Evolutionary conservation across 53 echinoderm and acorn worm genomes (phyloP).

Genomic region (Holothuria scabra): DNA sequence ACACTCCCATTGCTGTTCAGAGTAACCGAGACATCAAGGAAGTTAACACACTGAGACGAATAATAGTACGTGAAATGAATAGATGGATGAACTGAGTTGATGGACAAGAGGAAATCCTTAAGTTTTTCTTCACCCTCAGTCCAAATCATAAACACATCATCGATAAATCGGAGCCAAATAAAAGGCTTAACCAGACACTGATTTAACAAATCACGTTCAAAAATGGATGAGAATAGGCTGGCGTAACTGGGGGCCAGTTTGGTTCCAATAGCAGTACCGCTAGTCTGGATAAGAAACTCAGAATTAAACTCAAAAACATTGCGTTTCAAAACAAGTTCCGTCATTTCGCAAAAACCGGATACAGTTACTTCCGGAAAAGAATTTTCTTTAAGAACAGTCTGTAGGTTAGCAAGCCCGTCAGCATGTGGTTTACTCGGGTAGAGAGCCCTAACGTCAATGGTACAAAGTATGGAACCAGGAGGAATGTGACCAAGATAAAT

Average conservation of each 20-base stretch:
- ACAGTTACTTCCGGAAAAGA: neutral
- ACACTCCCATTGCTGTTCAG: neutral
- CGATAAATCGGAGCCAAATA: neutral
- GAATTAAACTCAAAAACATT: slow-evolving; percentile 8
- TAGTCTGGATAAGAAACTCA: neutral
- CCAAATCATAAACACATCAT: neutral
- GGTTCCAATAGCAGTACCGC: neutral
- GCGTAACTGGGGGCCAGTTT: neutral
- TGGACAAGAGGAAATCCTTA: no score
- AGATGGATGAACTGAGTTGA: no score
- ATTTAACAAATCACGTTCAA: neutral
- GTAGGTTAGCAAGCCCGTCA: neutral
- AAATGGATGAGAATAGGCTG: neutral
- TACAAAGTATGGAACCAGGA: no score
- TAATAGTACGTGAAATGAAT: neutral
- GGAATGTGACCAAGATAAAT: no score
- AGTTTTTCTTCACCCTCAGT: neutral
- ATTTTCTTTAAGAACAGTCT: no score
- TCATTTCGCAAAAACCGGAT: neutral
- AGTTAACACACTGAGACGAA: neutral
- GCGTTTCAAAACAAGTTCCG: neutral
- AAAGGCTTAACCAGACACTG: neutral
- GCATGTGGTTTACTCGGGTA: neutral
- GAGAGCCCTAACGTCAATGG: no score
- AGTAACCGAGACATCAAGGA: neutral